Evolutionary conservation across 2,888 invertebrate genomes (phyloP), one percentile per base, ranked within the genome.

Genomic region (Diabrotica balteata): DNA sequence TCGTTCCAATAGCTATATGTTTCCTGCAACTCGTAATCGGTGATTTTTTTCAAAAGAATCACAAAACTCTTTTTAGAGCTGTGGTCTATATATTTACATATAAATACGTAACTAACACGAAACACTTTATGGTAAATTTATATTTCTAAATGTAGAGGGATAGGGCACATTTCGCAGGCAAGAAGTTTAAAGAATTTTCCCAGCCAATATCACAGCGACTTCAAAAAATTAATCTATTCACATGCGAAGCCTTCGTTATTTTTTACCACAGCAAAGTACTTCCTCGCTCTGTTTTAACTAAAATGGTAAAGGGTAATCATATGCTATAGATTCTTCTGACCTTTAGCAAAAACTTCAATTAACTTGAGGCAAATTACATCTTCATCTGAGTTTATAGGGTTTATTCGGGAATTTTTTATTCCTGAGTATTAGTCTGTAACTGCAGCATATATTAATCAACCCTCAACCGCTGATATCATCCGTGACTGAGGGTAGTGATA

Each of bases 131-230:
- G 57, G 46, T 58, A 46, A 45, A 44, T 44, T 11, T 17, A 22
- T 32, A 22, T 47, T 17, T 49, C 45, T 32, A 57, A 50, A 63
- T 17, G 57, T 51, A 64, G 32, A 57, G 45, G 46, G 22, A 46
- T 64, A 64, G 51, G 63, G 57, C 58, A 58, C 52, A 64, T 64
- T 57, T 64, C 52, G 58, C 64, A 64, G 64, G 58, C 64, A 64
- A 64, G 46, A 64, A 58, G 64, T 58, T 49, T 64, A 22, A 64
- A 64, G 42, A 64, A 22, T 22, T 42, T 55, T 57, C 44, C 57
- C 52, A 64, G 64, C 46, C 51, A 64, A 51, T 64, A 64, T 64
- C 64, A 64, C 64, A 64, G 64, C 58, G 49, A 64, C 46, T 64
- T 64, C 22, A 52, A 61, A 61, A 57, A 57, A 8, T 57, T 9